Percentiles rank a stretch among this genome's conserved stretches.
Evolutionary conservation across 1,140 invertebrate genomes (phyloP).

Genomic region (Eupeodes corollae): DNA sequence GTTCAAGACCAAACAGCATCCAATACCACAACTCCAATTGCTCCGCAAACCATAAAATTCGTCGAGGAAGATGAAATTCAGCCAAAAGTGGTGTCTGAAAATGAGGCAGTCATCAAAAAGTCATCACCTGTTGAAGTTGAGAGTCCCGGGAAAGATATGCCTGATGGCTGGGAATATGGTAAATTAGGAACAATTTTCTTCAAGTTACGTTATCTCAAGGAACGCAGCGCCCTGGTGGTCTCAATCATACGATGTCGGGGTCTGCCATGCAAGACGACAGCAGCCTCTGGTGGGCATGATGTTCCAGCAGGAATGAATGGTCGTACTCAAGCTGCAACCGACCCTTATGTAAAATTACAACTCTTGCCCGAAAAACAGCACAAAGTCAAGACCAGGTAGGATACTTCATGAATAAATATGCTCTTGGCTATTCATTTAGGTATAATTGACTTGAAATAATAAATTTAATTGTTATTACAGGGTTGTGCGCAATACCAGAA

Average conservation of each 20-base stretch:
- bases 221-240: conserved; percentile 81
- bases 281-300: conserved; percentile 27
- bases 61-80: conserved; percentile 27
- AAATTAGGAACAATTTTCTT: conserved; percentile 77
- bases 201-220: conserved; percentile 72
- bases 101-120: conserved; percentile 15
- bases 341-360: conserved; percentile 92
- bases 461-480: conserved; percentile 31
- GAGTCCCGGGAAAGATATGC: conserved; percentile 30
- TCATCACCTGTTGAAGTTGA: conserved; percentile 26
- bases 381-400: conserved; percentile 76
- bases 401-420: neutral
- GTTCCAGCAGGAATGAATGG: conserved; percentile 34
- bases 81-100: conserved; percentile 4
- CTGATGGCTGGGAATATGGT: conserved; percentile 38
- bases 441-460: neutral
- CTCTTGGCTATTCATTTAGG: neutral
- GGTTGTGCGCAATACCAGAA: conserved; percentile 80
- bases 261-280: conserved; percentile 62
- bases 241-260: conserved; percentile 80
- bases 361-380: conserved; percentile 89
- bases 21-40: conserved; percentile 26
- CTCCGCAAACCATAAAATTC: conserved; percentile 26
- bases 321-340: conserved; percentile 46
- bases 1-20: conserved; percentile 29